Conservation (phyloP, 1,140 invertebrate species). For the Stegodyphus dumicola region DNA sequence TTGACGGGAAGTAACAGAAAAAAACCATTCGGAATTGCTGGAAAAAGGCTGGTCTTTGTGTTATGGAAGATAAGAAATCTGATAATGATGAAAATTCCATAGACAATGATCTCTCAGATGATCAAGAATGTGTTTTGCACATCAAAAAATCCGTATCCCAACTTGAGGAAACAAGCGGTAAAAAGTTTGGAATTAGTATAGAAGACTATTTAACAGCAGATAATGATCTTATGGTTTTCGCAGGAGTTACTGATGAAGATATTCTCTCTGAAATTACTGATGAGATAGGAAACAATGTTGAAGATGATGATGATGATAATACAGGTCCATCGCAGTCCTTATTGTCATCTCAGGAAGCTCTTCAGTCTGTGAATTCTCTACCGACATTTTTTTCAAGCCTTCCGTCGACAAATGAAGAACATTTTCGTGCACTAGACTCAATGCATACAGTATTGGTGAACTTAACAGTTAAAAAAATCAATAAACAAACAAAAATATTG, state of each 20-base stretch:
- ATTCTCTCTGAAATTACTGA: too few species aligned
- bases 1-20: background rate
- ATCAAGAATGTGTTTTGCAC: constrained; percentile 11
- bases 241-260: too few species aligned
- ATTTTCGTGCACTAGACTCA: constrained; percentile 12
- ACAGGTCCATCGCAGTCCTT: constrained; percentile 7
- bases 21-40: constrained; percentile 1
- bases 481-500: background rate
- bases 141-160: constrained; percentile 3
- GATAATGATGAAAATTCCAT: too few species aligned
- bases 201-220: constrained; percentile 13
- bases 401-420: constrained; percentile 3
- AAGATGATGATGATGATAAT: constrained; percentile 1
- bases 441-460: constrained; percentile 7
- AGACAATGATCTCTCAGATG: constrained; percentile 2
- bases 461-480: constrained; percentile 7
- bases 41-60: constrained; percentile 5
- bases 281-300: too few species aligned
- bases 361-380: constrained; percentile 11
- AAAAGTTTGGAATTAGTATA: constrained; percentile 1
- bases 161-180: constrained; percentile 5
- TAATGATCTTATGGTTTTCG: too few species aligned
- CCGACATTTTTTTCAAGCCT: constrained; percentile 6
- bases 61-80: constrained; percentile 7
- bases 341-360: constrained; percentile 12